Base-by-base conservation (phyloP, 2,888 invertebrate genomes). In the Dicyrtomina minuta region DNA sequence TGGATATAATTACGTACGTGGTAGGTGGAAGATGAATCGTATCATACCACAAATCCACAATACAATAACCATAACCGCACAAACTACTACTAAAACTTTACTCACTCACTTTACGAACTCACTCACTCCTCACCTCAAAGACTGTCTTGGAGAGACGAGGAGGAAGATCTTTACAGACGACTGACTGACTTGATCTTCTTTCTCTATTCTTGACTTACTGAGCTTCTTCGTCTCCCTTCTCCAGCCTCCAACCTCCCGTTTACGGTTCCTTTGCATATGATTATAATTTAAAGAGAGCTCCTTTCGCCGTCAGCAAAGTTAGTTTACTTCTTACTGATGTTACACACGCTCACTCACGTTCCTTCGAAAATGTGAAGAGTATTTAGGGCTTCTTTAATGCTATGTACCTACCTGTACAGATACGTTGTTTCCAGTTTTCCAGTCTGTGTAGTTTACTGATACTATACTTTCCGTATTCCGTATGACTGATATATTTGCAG, bases 281-380 rank as follows among this genome's bases (percentile, higher is more conserved):
- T 65, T 53, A 65, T 65, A 65, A 65, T 43, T 65, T 44, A 65
- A 65, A 55, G 55, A 55, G 65, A 65, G 55, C 39, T 55, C 65
- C 65, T 65, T 65, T 65, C 65, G 65, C 65, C 65, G 65, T 65
- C 65, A 65, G 65, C 65, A 65, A 56, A 65, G 65, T 65, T 65
- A 65, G 65, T 64, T 64, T 64, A 65, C 65, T 65, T 65, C 65
- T 65, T 65, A 65, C 65, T 65, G 55, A 65, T 65, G 55, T 65
- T 65, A 65, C 65, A 65, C 65, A 65, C 65, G 65, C 65, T 65
- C 65, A 55, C 65, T 65, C 65, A 43, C 43, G 55, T 39, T 64
- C 64, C 20, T 33, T 17, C 59, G 22, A 3, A 33, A 8, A 33
- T 33, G 8, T 33, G 8, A n/a, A n/a, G n/a, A n/a, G n/a, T n/a